Evolutionary conservation across 1,140 invertebrate genomes (phyloP), one percentile per base, ranked within the genome.

Genomic region (Phthorimaea operculella): DNA sequence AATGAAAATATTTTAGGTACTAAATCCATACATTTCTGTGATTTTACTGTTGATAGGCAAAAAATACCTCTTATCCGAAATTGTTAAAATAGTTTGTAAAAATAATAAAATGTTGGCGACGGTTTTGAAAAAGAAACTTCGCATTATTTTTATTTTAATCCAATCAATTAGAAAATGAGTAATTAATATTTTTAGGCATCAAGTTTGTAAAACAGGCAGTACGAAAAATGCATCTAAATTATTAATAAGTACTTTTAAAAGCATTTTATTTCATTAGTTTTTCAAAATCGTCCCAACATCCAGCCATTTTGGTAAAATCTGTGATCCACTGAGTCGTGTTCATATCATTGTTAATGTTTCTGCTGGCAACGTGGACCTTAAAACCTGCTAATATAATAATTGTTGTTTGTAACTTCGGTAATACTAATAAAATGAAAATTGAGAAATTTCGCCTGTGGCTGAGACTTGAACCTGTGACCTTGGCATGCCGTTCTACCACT

Each of bases 281-380:
- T 47, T 47, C 44, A 17, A 47, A 47, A 47, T 16, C 44, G 44
- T 47, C 44, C 8, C n/a, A 15, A 15, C 15, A 9, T 15, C 14
- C 39, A 21, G 42, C n/a, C 49, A 34, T 51, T 51, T 47, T 47
- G 44, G 44, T 16, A 6, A n/a, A 50, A 51, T 51, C 57, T 59
- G 57, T 59, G 57, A 59, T 59, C 49, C 47, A 54, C 44, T 14
- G 54, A 59, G 44, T 50, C 57, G 57, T 59, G 57, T 59, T 59
- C 57, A 59, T 59, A 59, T 59, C 57, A 59, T 59, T 34, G 17
- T 39, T 42, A 50, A 50, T 15, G 44, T 16, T 47, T 47, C 15
- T 47, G 15, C 15, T 47, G 15, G 8, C 11, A 9, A 47, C 44
- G 8, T 47, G n/a, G 44, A 16, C 7, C 21, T 28, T 28, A 6